phyloP scores from a whole-genome alignment of 2,888 invertebrate genomes.

The Tipula lateralis region DNA sequence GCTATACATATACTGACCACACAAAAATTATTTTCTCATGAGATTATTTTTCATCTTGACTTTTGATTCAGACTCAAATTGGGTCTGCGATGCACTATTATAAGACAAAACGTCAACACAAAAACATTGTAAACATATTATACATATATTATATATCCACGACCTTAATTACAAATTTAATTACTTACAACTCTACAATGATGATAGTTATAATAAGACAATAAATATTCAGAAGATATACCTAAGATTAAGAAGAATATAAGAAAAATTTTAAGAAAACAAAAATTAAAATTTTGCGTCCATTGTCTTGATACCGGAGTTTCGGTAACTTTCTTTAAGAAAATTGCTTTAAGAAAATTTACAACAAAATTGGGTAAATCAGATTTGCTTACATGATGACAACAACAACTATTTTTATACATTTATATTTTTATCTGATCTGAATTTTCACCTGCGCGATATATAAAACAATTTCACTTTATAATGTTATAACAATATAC shows the following conservation, averaged over 20 bases:
- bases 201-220: background rate
- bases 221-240: background rate
- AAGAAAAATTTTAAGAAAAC: background rate
- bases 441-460: background rate
- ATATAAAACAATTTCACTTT: background rate
- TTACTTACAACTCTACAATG: background rate
- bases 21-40: background rate
- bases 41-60: background rate
- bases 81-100: background rate
- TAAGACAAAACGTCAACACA: background rate
- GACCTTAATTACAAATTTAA: conserved; percentile 24
- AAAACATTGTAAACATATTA: background rate
- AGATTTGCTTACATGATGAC: conserved; percentile 4
- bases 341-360: background rate
- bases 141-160: background rate
- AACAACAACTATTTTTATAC: background rate
- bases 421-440: background rate
- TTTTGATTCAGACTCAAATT: background rate
- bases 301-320: background rate
- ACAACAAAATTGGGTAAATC: background rate
- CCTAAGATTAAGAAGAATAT: background rate
- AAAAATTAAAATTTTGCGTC: background rate
- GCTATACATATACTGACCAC: background rate
- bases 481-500: background rate
- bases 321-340: background rate